Evolutionary conservation across 2,888 invertebrate genomes (phyloP).

Genomic region (Cinara cedri): DNA sequence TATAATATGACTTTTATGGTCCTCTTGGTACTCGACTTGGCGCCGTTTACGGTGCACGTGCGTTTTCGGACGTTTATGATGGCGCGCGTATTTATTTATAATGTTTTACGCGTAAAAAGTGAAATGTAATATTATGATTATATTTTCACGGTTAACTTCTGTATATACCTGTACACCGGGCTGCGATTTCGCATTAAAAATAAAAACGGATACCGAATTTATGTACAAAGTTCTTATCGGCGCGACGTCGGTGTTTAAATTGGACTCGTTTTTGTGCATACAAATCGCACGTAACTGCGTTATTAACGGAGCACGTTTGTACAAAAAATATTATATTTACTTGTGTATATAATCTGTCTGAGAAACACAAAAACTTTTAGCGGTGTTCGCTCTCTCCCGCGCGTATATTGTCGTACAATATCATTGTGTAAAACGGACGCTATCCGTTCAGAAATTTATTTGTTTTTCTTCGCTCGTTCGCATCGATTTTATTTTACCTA

Average conservation of each 20-base stretch:
- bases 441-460: no score
- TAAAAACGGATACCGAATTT: background rate
- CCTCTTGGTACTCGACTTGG: background rate
- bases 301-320: background rate
- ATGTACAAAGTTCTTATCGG: conserved; percentile 6
- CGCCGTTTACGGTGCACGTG: background rate
- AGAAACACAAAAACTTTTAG: background rate
- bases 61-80: background rate
- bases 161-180: no score
- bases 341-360: background rate
- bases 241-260: background rate
- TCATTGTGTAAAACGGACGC: background rate
- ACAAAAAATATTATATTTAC: background rate
- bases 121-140: background rate
- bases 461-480: background rate
- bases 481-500: no score
- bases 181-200: background rate
- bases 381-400: background rate
- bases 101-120: background rate
- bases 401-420: background rate
- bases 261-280: background rate
- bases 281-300: no score
- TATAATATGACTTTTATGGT: conserved; percentile 3
- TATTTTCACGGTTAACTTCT: background rate
- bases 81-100: background rate